Evolutionary conservation across 2,113 vertebrate genomes (phyloP).

Genomic region (Gracilinanus agilis): DNA sequence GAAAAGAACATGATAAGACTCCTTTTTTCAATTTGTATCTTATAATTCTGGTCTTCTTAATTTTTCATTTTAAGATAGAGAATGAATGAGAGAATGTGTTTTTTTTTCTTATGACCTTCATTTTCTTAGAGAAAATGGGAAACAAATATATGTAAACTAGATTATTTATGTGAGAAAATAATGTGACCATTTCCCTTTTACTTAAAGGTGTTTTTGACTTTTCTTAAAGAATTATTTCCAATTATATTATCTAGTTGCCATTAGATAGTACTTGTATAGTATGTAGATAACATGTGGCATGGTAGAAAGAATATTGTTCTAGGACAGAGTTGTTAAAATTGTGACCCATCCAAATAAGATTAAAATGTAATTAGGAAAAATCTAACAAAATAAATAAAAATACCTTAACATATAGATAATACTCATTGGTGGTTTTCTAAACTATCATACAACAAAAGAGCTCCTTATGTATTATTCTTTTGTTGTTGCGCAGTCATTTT

Average conservation of each 20-base stretch:
- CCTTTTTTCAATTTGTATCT: conserved; percentile 15
- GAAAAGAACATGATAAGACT: conserved; percentile 18
- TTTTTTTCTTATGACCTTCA: conserved; percentile 48
- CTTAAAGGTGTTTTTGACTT: conserved; percentile 34
- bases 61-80: conserved; percentile 36
- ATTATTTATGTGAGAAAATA: conserved; percentile 11
- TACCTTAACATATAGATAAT: neutral
- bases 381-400: neutral
- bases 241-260: neutral
- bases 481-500: too few relatives aligned
- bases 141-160: neutral
- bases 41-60: neutral
- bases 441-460: neutral
- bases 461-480: neutral
- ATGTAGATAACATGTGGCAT: neutral
- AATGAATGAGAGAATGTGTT: neutral
- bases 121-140: conserved; percentile 22
- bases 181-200: conserved; percentile 39
- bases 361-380: neutral
- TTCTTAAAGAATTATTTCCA: conserved; percentile 10
- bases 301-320: neutral
- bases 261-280: neutral
- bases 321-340: neutral
- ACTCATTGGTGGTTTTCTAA: neutral
- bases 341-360: neutral